Conservation (phyloP, 2,888 invertebrate species). For the Lobophora halterata region DNA sequence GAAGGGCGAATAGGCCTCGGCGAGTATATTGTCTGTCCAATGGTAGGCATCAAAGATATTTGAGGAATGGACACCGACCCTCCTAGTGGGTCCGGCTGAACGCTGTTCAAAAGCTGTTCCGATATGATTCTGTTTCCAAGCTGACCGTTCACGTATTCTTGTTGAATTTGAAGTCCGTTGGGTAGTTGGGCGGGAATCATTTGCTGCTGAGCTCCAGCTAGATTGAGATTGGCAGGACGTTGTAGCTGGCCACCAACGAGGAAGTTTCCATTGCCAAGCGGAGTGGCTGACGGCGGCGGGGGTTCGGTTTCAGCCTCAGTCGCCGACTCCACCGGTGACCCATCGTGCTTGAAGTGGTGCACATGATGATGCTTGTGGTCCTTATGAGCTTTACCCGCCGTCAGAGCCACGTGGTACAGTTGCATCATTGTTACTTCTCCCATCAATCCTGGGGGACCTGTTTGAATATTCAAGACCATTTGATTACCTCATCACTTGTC, state of each 20-base stretch:
- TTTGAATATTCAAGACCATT: too few species aligned
- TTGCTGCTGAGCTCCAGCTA: conserved; percentile 56
- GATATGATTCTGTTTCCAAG: conserved; percentile 80
- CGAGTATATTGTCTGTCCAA: conserved; percentile 34
- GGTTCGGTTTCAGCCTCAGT: conserved; percentile 80
- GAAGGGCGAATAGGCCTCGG: conserved; percentile 49
- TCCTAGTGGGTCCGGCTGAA: conserved; percentile 46
- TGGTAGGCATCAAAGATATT: conserved; percentile 37
- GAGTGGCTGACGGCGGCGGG: conserved; percentile 67
- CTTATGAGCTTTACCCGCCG: conserved; percentile 92
- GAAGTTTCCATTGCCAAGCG: conserved; percentile 76
- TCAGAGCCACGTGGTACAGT: conserved; percentile 89
- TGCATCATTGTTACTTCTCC: conserved; percentile 91
- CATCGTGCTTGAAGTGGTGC: conserved; percentile 89
- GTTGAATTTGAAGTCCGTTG: conserved; percentile 75
- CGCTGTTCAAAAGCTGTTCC: conserved; percentile 75
- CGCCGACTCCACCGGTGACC: conserved; percentile 81
- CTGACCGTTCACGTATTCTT: conserved; percentile 84
- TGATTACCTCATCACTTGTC: too few species aligned
- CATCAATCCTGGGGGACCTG: conserved; percentile 83
- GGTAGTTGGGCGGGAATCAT: conserved; percentile 64
- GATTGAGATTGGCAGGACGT: conserved; percentile 76
- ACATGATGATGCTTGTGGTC: conserved; percentile 94
- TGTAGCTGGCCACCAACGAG: conserved; percentile 84
- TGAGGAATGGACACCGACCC: conserved; percentile 34